These are phyloP conservation scores for Strigamia transsilvanica DNA, from an alignment of 2,888 invertebrate genomes.

Conservation along the genomic window DNA sequence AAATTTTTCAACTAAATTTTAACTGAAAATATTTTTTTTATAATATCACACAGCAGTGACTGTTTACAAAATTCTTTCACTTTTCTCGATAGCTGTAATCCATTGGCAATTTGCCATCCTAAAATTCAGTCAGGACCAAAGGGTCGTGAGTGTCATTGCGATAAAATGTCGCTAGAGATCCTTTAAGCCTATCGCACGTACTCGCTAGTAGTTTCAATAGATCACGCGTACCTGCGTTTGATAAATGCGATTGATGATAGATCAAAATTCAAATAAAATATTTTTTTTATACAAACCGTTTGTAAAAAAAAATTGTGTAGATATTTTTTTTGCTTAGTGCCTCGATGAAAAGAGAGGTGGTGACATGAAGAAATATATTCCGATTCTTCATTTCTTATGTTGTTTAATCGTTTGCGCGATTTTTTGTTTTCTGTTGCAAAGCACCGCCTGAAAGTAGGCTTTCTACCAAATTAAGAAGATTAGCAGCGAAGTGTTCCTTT, in stretches of 20 bases:
- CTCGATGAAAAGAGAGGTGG: too few species aligned
- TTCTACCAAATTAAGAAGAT: background rate
- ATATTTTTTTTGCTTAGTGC: too few species aligned
- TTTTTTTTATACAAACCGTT: background rate
- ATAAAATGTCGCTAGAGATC: background rate
- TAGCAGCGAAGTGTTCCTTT: background rate
- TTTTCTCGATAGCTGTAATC: conserved; percentile 4
- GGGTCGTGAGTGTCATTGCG: background rate
- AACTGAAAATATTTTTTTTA: too few species aligned
- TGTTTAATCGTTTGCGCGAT: background rate
- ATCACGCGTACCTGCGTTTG: background rate
- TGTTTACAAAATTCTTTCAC: background rate
- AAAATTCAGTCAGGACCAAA: background rate
- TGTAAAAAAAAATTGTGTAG: too few species aligned
- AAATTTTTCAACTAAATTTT: too few species aligned
- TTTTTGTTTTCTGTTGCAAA: background rate
- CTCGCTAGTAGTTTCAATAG: background rate
- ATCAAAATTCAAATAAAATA: background rate
- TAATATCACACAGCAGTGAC: background rate
- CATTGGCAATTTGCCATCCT: conserved; percentile 7
- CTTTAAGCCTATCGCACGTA: conserved; percentile 1
- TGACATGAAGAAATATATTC: background rate
- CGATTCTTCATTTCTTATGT: background rate
- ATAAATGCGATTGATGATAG: conserved; percentile 9
- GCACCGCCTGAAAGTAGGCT: conserved; percentile 1